phyloP scores from a whole-genome alignment of 2,888 invertebrate genomes.

The Caenorhabditis sp. region DNA sequence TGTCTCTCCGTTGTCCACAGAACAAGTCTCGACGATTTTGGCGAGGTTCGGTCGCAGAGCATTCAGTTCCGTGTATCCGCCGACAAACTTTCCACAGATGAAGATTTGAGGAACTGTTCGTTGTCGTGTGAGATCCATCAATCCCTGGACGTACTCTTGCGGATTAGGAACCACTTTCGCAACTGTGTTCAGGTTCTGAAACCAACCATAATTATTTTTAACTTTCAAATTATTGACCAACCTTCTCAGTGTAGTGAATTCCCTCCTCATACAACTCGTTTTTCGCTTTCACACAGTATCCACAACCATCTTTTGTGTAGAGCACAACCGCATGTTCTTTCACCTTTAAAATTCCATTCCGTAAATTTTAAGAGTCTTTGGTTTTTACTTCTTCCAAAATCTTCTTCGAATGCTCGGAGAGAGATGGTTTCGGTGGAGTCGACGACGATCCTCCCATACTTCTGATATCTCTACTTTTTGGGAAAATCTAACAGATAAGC shows the following conservation, averaged over 20 bases:
- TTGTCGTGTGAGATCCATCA: slow-evolving; percentile 70
- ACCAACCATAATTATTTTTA: too few relatives aligned
- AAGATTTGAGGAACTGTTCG: slow-evolving; percentile 82
- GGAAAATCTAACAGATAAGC: background rate
- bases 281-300: slow-evolving; percentile 80
- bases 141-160: slow-evolving; percentile 65
- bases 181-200: slow-evolving; percentile 68
- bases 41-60: slow-evolving; percentile 63
- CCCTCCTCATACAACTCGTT: slow-evolving; percentile 76
- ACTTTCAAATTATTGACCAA: slow-evolving; percentile 30
- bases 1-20: slow-evolving; percentile 65
- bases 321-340: slow-evolving; percentile 75
- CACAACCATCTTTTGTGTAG: slow-evolving; percentile 80
- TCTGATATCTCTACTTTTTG: too few relatives aligned
- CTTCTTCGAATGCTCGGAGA: slow-evolving; percentile 60
- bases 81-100: slow-evolving; percentile 78
- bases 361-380: too few relatives aligned
- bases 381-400: slow-evolving; percentile 61
- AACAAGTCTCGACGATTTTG: slow-evolving; percentile 67
- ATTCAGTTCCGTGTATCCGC: slow-evolving; percentile 71
- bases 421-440: slow-evolving; percentile 44
- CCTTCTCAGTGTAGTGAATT: slow-evolving; percentile 75
- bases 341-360: slow-evolving; percentile 42
- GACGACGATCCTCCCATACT: slow-evolving; percentile 62
- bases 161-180: slow-evolving; percentile 61